Base-by-base conservation (phyloP, 2,113 vertebrate genomes). In the Phyllopteryx taeniolatus region DNA sequence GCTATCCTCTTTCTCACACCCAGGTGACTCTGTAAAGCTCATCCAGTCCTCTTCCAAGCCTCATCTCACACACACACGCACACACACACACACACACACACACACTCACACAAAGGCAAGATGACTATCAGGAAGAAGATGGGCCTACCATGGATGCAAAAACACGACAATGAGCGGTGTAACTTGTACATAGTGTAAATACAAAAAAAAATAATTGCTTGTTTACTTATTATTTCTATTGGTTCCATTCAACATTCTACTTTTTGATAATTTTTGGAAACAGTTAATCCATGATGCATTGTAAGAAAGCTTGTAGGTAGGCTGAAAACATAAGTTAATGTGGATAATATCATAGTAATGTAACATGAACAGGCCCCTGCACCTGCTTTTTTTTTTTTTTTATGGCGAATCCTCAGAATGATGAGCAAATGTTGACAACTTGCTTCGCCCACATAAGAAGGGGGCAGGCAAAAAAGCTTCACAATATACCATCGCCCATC, bases 171-270 rank as follows among this genome's bases (percentile, higher is more conserved):
- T 71, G 74, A 75, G 71, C 79, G 61, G 86, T 85, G 77, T 79
- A 93, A 94, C 91, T 92, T 98, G 94, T 96, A 95, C 90, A 90
- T 94, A 94, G 79, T 98, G 97, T 99, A 98, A 96, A 98, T 99
- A 98, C 87, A 92, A 94, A 61, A 61, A 39, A 39, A 39, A 39
- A 39, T n/a, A 39, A 95, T 91, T 95, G 95, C 96, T 95, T 95
- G 92, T 96, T 94, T 95, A 96, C 94, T 94, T 90, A 94, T 90
- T 92, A 93, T 91, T 94, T 83, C 92, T 92, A 81, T 83, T 81
- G 47, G 64, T 86, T 91, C 86, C 75, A 79, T 83, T 86, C 92
- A 90, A 76, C 90, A 90, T 90, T 88, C 79, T 69, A 39, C 19
- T 84, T 85, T 88, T 89, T 92, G 84, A 84, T 86, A 87, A 90